Percentiles rank a stretch among this genome's conserved stretches.
phyloP scores from a whole-genome alignment of 2,888 invertebrate species.

The Drosophila austrosaltans region DNA sequence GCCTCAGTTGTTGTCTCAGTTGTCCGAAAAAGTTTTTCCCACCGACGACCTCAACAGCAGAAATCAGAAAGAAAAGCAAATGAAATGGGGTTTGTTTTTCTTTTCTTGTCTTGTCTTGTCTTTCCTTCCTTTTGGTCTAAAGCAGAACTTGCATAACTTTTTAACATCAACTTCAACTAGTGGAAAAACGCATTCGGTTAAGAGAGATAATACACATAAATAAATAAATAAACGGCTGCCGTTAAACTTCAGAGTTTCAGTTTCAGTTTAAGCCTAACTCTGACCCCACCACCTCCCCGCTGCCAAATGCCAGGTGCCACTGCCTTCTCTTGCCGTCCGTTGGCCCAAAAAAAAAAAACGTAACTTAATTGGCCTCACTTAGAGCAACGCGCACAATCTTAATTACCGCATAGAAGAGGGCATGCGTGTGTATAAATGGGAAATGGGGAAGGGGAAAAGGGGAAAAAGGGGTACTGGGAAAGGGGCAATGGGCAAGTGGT shows the following conservation, averaged over 20 bases:
- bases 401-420: slow-evolving; percentile 54
- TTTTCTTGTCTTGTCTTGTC: neutral
- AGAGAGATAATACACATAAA: slow-evolving; percentile 43
- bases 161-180: neutral
- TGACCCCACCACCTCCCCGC: neutral
- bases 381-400: slow-evolving; percentile 59
- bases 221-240: slow-evolving; percentile 37
- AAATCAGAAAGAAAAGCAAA: slow-evolving; percentile 31
- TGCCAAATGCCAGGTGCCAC: neutral
- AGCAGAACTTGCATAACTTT: slow-evolving; percentile 66
- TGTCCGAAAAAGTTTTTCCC: slow-evolving; percentile 35
- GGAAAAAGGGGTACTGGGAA: slow-evolving; percentile 17
- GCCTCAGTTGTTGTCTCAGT: slow-evolving; percentile 13
- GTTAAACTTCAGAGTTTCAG: slow-evolving; percentile 18
- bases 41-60: slow-evolving; percentile 5
- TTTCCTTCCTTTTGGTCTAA: neutral
- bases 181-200: slow-evolving; percentile 27
- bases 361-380: slow-evolving; percentile 75
- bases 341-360: slow-evolving; percentile 49
- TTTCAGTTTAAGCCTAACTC: slow-evolving; percentile 1
- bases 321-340: slow-evolving; percentile 14
- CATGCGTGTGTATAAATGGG: slow-evolving; percentile 7
- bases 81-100: neutral
- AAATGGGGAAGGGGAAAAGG: slow-evolving; percentile 9
- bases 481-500: neutral